Base-by-base conservation (phyloP, 37 sponge, comb jelly and placozoan species). In the Aphrocallistes beatrix region DNA sequence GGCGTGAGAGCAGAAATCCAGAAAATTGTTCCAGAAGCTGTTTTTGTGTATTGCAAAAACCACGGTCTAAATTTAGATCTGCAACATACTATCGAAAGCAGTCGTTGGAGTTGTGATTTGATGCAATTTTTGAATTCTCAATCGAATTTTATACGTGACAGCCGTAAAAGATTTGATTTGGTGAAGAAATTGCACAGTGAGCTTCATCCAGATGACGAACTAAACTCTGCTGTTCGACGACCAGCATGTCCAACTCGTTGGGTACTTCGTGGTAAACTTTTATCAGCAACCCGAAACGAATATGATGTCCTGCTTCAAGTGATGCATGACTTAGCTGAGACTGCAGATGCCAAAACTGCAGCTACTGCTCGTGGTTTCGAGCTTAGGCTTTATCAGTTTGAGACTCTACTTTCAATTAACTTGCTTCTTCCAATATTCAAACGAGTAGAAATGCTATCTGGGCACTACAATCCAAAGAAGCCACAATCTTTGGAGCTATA, bases 401-500 rank as follows among this genome's bases (percentile, higher is more conserved):
- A 47, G 49, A 47, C 49, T 47, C 49, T 47, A 21, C 49, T 47
- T 21, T 47, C 49, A 21, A 47, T 47, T 47, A 47, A 21, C 49
- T 47, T 47, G 49, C 49, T 47, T 47, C 49, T 47, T 47, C 49
- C 49, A 47, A 47, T 47, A 21, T 47, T 47, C 49, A 47, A 47
- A 47, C 49, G 49, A 17, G 49, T 47, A 47, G 49, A 47, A 47
- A 47, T 47, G 49, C 17, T 21, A 21, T 17, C 17, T 21, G 17
- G 49, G 49, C 13, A 47, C 49, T 47, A 47, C 49, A 47, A 60
- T 60, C 75, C 75, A 60, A 60, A 60, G 75, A 60, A 60, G 75
- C 75, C 75, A 60, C 75, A 60, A 60, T 60, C 75, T 60, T 60
- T 60, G 75, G 75, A 60, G 75, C 75, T 25, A 60, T 60, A 60